A percentile compares a stretch with the other conserved stretches of the same genome.
Conservation (phyloP, 2,113 vertebrate genomes). For the Kryptolebias marmoratus region DNA sequence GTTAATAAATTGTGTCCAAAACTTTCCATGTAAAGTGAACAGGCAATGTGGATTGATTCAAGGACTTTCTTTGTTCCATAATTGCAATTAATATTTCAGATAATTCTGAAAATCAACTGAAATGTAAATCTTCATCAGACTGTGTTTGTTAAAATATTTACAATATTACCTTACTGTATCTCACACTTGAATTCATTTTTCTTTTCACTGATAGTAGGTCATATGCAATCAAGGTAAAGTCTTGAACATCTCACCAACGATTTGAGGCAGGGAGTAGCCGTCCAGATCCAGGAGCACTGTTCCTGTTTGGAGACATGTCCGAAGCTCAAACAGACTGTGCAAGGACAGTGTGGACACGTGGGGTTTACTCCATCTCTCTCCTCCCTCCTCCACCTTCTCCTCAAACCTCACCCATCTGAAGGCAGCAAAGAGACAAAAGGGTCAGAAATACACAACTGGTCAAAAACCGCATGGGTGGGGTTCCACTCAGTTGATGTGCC, state of each 20-base stretch:
- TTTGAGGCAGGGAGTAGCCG: slow-evolving; percentile 91
- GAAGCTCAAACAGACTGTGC: slow-evolving; percentile 97
- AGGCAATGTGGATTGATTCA: too few species aligned
- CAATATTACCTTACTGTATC: not conserved
- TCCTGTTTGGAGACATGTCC: slow-evolving; percentile 93
- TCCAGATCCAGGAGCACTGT: slow-evolving; percentile 93
- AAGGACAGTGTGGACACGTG: slow-evolving; percentile 95
- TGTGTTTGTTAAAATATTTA: too few species aligned
- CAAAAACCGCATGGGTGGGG: too few species aligned
- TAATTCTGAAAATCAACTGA: too few species aligned
- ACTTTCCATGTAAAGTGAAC: too few species aligned
- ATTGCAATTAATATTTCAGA: too few species aligned
- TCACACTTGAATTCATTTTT: not conserved
- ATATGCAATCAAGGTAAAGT: not conserved
- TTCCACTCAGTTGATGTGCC: not conserved
- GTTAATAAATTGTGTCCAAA: too few species aligned
- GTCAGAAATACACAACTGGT: too few species aligned
- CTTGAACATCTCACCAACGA: slow-evolving; percentile 85
- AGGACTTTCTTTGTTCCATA: too few species aligned
- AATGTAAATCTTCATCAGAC: too few species aligned
- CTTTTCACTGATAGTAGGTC: not conserved
- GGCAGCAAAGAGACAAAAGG: not conserved
- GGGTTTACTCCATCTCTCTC: slow-evolving; percentile 97
- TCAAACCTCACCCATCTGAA: slow-evolving; percentile 98
- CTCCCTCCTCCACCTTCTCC: slow-evolving; percentile 97